Base-by-base conservation (phyloP, 2,797 vertebrate species). In the Strix occidentalis region DNA sequence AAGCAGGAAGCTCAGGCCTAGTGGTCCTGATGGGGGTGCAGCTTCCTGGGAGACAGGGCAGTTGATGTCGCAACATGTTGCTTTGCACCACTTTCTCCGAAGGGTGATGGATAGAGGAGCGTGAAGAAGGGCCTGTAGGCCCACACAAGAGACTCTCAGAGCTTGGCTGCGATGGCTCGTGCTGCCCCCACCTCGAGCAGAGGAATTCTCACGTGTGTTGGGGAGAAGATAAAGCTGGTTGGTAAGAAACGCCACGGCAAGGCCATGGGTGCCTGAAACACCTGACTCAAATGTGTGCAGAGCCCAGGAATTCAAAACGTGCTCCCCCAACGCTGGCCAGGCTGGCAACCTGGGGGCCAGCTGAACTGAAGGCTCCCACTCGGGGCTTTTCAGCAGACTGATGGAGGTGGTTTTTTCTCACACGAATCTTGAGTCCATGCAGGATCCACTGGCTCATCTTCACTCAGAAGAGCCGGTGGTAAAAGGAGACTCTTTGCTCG, bases 191-290 rank as follows among this genome's bases (percentile, higher is more conserved):
- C n/a, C 46, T n/a, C 2, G 0, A 10, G 9, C 48, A 21, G 39
- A 20, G 29, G 1, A 20, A 31, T 17, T 23, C 64, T 50, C 50
- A 24, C 12, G 1, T 0, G 6, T 1, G 16, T 9, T 48, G 58
- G 28, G 33, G 24, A 71, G 58, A 33, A 39, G 72, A 28, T 46
- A 24, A 50, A 57, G 72, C 28, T n/a, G 11, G 51, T 8, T 15
- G 58, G 51, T 58, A 21, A 48, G 63, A 64, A 65, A n/a, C 3
- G 9, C 57, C 20, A 5, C 18, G 6, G 57, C 1, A 2, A 71
- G 61, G 54, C 41, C 61, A 24, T 18, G 16, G 48, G 5, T 35
- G n/a, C 17, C 7, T 23, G 21, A 3, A 53, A 14, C 28, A 25
- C 16, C 43, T 18, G 80, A 20, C 26, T 9, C 31, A 23, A 50